These are phyloP conservation scores for Elgaria multicarinata DNA, from an alignment of 2,113 vertebrate genomes.

Conservation along the genomic window DNA sequence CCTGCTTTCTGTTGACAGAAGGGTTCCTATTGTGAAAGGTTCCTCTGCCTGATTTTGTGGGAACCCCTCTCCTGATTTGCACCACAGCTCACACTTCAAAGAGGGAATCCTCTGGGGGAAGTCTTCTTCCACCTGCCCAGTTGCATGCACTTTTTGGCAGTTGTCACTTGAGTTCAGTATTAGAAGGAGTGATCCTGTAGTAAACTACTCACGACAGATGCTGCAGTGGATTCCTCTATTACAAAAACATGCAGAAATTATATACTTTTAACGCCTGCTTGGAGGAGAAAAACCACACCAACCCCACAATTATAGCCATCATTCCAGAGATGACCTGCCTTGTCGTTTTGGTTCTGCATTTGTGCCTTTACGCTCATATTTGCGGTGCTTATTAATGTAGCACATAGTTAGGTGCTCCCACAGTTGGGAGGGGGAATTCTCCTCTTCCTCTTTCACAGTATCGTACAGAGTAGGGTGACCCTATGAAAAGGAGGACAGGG, in stretches of 20 bases:
- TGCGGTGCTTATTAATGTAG: neutral
- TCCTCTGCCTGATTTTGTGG: too few relatives aligned
- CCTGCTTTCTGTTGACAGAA: too few relatives aligned
- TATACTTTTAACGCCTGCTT: neutral
- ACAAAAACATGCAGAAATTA: neutral
- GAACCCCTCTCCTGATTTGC: too few relatives aligned
- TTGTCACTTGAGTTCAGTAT: too few relatives aligned
- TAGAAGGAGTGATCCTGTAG: neutral
- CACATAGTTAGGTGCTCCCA: neutral
- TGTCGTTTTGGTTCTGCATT: neutral
- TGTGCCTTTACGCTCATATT: conserved; percentile 13
- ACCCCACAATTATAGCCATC: neutral
- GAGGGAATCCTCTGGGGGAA: too few relatives aligned
- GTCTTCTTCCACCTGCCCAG: too few relatives aligned
- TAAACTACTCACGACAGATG: neutral
- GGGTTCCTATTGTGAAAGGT: too few relatives aligned
- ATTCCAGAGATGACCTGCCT: neutral
- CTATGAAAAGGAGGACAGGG: too few relatives aligned
- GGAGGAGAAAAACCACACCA: neutral
- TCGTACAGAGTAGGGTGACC: too few relatives aligned
- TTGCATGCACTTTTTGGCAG: neutral
- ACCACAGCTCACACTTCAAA: too few relatives aligned
- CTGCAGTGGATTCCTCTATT: neutral
- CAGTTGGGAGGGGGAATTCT: neutral
- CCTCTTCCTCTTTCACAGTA: neutral